Percentiles rank a stretch among this genome's conserved stretches.
phyloP scores from a whole-genome alignment of 2,113 vertebrate species.

The Forbesichthys papilliferus region DNA sequence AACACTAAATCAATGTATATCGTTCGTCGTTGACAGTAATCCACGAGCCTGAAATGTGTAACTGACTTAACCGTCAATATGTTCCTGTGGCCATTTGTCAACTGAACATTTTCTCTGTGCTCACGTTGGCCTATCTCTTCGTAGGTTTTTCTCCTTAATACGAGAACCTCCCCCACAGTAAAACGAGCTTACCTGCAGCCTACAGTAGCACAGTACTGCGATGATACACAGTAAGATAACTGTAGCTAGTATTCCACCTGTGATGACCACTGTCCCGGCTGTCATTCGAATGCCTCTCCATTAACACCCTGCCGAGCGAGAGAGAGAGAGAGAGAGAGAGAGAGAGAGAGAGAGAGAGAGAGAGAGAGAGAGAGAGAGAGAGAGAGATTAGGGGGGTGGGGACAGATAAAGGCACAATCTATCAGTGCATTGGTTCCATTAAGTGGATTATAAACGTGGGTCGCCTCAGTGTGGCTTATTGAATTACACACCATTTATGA shows the following conservation, averaged over 20 bases:
- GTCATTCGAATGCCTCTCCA: conserved; percentile 99
- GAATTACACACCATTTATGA: conserved; percentile 61
- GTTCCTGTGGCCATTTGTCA: background rate
- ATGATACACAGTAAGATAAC: conserved; percentile 98
- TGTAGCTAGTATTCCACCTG: conserved; percentile 98
- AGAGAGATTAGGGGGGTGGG: conserved; percentile 9
- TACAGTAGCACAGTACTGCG: conserved; percentile 96
- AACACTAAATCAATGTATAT: too few relatives aligned
- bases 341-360: conserved; percentile 15
- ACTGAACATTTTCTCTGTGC: background rate
- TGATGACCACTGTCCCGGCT: conserved; percentile 99
- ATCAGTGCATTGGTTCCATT: conserved; percentile 62
- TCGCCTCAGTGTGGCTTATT: conserved; percentile 62
- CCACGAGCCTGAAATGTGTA: background rate
- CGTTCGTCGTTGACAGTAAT: background rate
- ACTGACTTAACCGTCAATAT: background rate
- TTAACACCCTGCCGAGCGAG: conserved; percentile 79
- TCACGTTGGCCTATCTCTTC: background rate
- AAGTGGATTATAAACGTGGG: conserved; percentile 67
- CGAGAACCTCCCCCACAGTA: background rate
- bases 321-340: conserved; percentile 11
- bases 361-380: conserved; percentile 17
- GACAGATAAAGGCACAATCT: conserved; percentile 32
- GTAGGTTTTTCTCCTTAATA: background rate
- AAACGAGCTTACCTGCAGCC: conserved; percentile 87